These are phyloP conservation scores for Calyptommatus sinebrachiatus DNA, from an alignment of 2,113 vertebrate species.

Conservation along the genomic window DNA sequence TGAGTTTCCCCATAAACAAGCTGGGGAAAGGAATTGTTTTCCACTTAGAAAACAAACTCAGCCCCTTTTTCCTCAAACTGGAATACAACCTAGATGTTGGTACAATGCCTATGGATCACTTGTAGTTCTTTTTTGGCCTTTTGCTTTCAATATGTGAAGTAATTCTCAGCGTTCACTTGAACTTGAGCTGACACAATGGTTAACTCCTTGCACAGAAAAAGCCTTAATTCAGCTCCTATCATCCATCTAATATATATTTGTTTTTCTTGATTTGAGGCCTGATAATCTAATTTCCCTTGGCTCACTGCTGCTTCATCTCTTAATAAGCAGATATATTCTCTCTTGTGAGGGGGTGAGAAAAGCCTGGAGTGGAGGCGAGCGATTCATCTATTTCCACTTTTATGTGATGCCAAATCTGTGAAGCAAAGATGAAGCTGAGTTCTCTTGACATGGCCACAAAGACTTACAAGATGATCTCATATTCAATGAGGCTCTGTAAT, in stretches of 20 bases:
- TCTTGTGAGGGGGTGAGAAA: slow-evolving; percentile 9
- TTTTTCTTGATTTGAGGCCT: not conserved
- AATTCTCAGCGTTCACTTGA: not conserved
- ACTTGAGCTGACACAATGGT: not conserved
- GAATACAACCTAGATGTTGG: no score
- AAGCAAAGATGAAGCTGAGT: not conserved
- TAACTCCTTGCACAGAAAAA: not conserved
- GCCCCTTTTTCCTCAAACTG: no score
- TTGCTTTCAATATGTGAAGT: not conserved
- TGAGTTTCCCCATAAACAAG: no score
- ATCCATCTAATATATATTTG: slow-evolving; percentile 10
- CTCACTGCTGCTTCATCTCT: not conserved
- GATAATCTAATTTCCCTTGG: slow-evolving; percentile 10
- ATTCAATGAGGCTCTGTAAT: not conserved
- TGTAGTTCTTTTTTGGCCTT: not conserved
- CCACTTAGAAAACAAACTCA: no score
- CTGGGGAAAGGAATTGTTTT: no score
- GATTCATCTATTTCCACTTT: not conserved
- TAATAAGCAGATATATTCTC: slow-evolving; percentile 1
- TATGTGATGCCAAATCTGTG: slow-evolving; percentile 1
- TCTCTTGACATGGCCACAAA: slow-evolving; percentile 3
- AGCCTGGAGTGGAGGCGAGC: not conserved
- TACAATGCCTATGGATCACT: not conserved
- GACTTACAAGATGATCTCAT: slow-evolving; percentile 20
- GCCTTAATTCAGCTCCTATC: slow-evolving; percentile 16